Evolutionary conservation across 1,140 invertebrate species (phyloP).

Genomic region (Drosophila prosaltans): DNA sequence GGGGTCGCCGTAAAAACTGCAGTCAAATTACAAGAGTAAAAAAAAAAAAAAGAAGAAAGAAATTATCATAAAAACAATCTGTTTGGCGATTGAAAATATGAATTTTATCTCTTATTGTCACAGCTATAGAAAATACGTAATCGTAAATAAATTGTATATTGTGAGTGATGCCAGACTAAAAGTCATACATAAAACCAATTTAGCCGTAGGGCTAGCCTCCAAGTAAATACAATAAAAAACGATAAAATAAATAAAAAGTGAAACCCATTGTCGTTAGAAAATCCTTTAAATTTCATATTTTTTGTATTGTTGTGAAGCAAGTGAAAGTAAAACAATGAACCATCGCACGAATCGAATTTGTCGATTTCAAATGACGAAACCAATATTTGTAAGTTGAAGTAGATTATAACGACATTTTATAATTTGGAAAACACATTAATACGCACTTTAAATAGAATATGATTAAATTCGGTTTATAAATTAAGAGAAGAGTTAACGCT

Average conservation of each 20-base stretch:
- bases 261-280: slow-evolving; percentile 7
- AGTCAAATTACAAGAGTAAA: slow-evolving; percentile 29
- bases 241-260: slow-evolving; percentile 20
- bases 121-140: not conserved
- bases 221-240: slow-evolving; percentile 26
- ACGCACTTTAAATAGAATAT: too few relatives aligned
- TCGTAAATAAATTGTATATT: not conserved
- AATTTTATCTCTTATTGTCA: slow-evolving; percentile 40
- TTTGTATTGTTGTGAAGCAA: slow-evolving; percentile 36
- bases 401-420: not conserved
- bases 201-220: not conserved
- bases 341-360: slow-evolving; percentile 56
- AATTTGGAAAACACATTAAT: not conserved
- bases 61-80: not conserved
- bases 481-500: not conserved
- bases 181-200: not conserved
- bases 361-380: slow-evolving; percentile 55
- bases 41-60: not conserved
- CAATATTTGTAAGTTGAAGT: slow-evolving; percentile 62
- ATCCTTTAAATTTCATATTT: slow-evolving; percentile 6
- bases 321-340: slow-evolving; percentile 71
- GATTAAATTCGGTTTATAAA: too few relatives aligned
- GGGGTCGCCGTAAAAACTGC: slow-evolving; percentile 42
- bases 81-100: slow-evolving; percentile 48
- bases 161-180: slow-evolving; percentile 7